phyloP scores from a whole-genome alignment of 2,888 invertebrate genomes.

The Cheiracanthium punctorium region DNA sequence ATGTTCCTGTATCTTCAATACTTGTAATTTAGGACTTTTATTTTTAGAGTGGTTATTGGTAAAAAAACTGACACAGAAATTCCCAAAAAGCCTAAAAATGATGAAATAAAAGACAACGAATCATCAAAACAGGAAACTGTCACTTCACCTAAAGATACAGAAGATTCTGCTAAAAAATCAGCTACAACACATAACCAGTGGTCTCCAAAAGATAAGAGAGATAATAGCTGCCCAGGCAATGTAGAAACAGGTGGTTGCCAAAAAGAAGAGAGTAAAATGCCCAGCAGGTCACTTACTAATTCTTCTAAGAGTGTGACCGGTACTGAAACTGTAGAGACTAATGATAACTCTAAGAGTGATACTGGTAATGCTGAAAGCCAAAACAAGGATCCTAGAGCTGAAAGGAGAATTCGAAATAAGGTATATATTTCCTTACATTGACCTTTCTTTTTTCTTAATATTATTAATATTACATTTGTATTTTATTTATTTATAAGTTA shows the following conservation, averaged over 20 bases:
- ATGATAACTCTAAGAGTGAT: constrained; percentile 51
- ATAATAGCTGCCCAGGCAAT: constrained; percentile 66
- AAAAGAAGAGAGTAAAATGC: constrained; percentile 35
- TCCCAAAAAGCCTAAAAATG: constrained; percentile 31
- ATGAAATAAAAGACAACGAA: background rate
- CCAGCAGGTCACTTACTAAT: constrained; percentile 19
- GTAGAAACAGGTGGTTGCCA: constrained; percentile 48
- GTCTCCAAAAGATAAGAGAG: constrained; percentile 58
- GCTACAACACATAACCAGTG: constrained; percentile 27
- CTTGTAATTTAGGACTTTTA: too few species aligned
- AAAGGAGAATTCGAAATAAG: constrained; percentile 67
- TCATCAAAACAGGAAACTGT: background rate
- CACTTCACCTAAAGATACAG: background rate
- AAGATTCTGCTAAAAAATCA: background rate
- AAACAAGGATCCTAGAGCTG: constrained; percentile 63
- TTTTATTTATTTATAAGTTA: too few species aligned
- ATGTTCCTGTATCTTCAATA: too few species aligned
- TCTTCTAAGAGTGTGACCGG: constrained; percentile 54
- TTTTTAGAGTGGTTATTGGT: constrained; percentile 36
- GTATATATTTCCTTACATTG: constrained; percentile 32
- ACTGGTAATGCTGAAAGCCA: constrained; percentile 26
- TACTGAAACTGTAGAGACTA: constrained; percentile 30
- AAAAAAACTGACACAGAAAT: constrained; percentile 29
- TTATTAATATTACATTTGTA: too few species aligned
- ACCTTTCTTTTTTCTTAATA: too few species aligned